Evolutionary conservation across 2,888 invertebrate genomes (phyloP), one percentile per base, ranked within the genome.

Genomic region (Cheilosia vernalis): DNA sequence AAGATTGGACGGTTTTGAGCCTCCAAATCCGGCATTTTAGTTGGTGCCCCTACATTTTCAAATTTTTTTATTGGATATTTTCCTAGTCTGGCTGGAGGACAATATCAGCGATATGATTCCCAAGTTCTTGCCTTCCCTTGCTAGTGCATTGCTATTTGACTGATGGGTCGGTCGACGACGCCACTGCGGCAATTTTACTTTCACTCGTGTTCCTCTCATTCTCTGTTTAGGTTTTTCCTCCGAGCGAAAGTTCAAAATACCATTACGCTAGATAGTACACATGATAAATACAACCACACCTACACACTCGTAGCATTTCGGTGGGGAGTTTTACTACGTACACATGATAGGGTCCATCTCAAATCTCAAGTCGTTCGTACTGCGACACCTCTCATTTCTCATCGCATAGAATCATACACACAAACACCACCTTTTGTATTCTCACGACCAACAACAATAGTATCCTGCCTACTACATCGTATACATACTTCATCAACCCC

Each of bases 231-330:
- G 47, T 78, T 63, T 55, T 55, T 17, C 3, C 44, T 42, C 19
- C 47, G 69, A 69, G 55, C 33, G 33, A 67, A 76, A 76, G 76
- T 67, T 67, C 77, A 42, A 67, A 61, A 60, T 61, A 61, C 44
- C 37, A 78, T 77, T 69, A 61, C 61, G 53, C 55, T 55, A 63
- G 10, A 30, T 78, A 49, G 53, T 63, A 70, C 77, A 56, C 69
- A 47, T n/a, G n/a, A n/a, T 69, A 77, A 76, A 66, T 66, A 66
- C 76, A 49, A 61, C 15, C 51, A 53, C 55, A 70, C 70, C 58
- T 49, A 72, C 72, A 72, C 60, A 72, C 15, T 6, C 55, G 44
- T 61, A 40, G 15, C 15, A 61, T 30, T 21, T 37, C 24, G 51
- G 17, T 42, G 67, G 66, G 24, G 67, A 55, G 17, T 60, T 60